Evolutionary conservation across 37 sponge, comb jelly and placozoan species (phyloP).

Genomic region (Chondrosia reniformis): DNA sequence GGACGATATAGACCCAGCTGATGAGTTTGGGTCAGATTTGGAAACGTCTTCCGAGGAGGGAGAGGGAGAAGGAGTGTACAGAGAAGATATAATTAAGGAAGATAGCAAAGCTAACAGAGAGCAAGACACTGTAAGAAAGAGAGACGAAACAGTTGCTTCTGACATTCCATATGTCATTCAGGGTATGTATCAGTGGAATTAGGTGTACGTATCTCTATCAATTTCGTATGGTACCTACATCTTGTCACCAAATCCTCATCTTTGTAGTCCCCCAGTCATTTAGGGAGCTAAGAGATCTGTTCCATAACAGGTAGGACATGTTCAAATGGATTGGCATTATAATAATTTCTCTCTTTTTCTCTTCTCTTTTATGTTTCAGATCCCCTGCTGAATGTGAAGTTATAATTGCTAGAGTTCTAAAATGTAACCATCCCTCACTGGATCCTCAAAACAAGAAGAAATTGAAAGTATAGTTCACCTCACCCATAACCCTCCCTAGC

Average conservation of each 20-base stretch:
- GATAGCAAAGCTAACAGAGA: too few relatives aligned
- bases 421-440: slow-evolving; percentile 60
- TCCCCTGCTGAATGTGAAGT: slow-evolving; percentile 56
- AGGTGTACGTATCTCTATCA: background rate
- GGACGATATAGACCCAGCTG: slow-evolving; percentile 13
- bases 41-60: slow-evolving; percentile 20
- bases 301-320: slow-evolving; percentile 26
- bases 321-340: background rate
- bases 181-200: background rate
- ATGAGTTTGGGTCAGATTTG: slow-evolving; percentile 46
- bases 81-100: too few relatives aligned
- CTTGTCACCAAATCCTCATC: too few relatives aligned
- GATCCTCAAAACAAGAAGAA: slow-evolving; percentile 48
- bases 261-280: slow-evolving; percentile 48
- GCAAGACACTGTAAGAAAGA: background rate
- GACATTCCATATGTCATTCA: background rate
- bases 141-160: background rate
- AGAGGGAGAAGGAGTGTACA: too few relatives aligned
- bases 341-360: background rate
- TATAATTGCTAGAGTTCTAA: slow-evolving; percentile 53
- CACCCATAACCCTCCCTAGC: background rate
- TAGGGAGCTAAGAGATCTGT: slow-evolving; percentile 20
- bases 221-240: too few relatives aligned
- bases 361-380: slow-evolving; percentile 1
- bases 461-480: slow-evolving; percentile 34